Conservation (phyloP, 1,140 invertebrate genomes). For the Eulimnadia texana region DNA sequence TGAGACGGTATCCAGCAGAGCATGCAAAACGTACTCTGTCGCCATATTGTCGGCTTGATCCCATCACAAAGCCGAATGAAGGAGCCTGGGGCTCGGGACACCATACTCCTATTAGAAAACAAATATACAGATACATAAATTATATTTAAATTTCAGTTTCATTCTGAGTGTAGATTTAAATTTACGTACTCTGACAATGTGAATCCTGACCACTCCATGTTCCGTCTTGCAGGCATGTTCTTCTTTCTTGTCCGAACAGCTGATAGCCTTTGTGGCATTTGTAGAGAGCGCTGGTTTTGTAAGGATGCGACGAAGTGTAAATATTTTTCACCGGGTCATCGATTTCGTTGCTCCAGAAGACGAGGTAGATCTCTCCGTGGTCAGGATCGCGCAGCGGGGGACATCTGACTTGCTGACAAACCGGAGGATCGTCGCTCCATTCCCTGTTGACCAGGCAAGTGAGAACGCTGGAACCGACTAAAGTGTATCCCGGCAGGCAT, state of each 20-base stretch:
- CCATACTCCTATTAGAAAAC: conserved; percentile 12
- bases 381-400: conserved; percentile 10
- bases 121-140: background rate
- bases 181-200: conserved; percentile 20
- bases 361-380: conserved; percentile 15
- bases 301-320: background rate
- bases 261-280: conserved; percentile 28
- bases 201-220: conserved; percentile 27
- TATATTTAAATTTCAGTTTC: conserved; percentile 2
- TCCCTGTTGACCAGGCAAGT: conserved; percentile 26
- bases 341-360: conserved; percentile 7
- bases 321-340: conserved; percentile 2
- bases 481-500: conserved; percentile 33
- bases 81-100: conserved; percentile 20
- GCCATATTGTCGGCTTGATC: conserved; percentile 16
- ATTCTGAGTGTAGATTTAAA: background rate
- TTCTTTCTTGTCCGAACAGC: conserved; percentile 25
- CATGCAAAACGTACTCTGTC: conserved; percentile 22
- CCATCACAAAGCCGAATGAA: conserved; percentile 20
- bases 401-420: conserved; percentile 18
- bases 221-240: conserved; percentile 29
- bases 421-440: conserved; percentile 25
- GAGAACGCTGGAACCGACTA: conserved; percentile 20
- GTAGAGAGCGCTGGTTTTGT: conserved; percentile 23
- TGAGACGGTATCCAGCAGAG: conserved; percentile 21